Evolutionary conservation across 2,113 vertebrate species (phyloP).

Genomic region (Xyliphius kryptos): DNA sequence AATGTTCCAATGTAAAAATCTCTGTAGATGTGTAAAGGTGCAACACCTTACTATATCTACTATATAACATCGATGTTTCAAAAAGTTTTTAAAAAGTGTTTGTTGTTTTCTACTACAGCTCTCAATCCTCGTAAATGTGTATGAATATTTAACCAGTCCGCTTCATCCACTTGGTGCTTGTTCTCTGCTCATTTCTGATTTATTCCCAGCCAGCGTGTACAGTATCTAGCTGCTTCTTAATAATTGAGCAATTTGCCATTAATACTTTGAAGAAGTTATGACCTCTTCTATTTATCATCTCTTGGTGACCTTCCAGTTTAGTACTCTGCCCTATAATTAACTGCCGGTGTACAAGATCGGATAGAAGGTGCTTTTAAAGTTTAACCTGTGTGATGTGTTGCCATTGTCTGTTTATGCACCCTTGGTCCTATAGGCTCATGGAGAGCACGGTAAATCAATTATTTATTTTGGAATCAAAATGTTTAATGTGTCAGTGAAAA

Average conservation of each 20-base stretch:
- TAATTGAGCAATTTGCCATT: constrained; percentile 69
- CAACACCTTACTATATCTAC: too few relatives aligned
- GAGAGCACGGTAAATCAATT: neutral
- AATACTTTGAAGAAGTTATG: constrained; percentile 42
- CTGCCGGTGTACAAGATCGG: neutral
- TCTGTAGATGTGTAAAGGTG: too few relatives aligned
- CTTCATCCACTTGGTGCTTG: too few relatives aligned
- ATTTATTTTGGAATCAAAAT: too few relatives aligned
- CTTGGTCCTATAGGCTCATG: constrained; percentile 5
- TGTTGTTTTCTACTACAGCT: constrained; percentile 55
- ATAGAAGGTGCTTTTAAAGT: constrained; percentile 23
- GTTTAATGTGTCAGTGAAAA: too few relatives aligned
- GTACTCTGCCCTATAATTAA: constrained; percentile 25
- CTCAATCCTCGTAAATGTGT: constrained; percentile 62
- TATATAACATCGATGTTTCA: too few relatives aligned
- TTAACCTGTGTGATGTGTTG: constrained; percentile 7
- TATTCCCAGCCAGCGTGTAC: constrained; percentile 51
- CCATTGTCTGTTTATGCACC: too few relatives aligned
- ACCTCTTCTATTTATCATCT: constrained; percentile 34
- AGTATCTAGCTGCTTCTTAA: constrained; percentile 63
- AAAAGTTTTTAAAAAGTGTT: too few relatives aligned
- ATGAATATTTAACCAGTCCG: too few relatives aligned
- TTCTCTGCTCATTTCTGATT: too few relatives aligned
- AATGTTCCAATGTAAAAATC: too few relatives aligned
- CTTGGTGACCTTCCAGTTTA: constrained; percentile 26